These are phyloP conservation scores for Catharus fuscescens DNA, from an alignment of 2,113 vertebrate genomes.

Conservation along the genomic window DNA sequence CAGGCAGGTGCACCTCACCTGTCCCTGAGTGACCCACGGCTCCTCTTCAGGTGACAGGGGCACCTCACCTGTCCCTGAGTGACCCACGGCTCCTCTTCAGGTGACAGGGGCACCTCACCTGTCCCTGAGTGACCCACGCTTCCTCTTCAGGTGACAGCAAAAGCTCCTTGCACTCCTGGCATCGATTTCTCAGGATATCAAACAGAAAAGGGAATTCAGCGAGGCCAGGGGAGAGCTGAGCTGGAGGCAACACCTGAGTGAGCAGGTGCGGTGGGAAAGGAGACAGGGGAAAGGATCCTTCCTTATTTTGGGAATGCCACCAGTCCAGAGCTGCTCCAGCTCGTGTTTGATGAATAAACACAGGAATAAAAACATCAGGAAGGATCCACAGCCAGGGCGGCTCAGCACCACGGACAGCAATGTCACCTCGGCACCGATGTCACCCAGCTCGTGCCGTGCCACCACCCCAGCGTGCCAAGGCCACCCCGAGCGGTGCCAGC, in stretches of 20 bases:
- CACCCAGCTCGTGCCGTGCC: fast-evolving
- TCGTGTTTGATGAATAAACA: fast-evolving
- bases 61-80: background rate
- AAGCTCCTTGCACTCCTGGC: background rate
- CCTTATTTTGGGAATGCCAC: background rate
- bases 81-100: background rate
- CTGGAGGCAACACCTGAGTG: background rate
- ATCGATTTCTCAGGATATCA: fast-evolving
- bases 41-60: background rate
- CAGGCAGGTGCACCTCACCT: fast-evolving
- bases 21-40: background rate
- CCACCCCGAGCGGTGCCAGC: fast-evolving
- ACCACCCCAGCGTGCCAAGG: fast-evolving
- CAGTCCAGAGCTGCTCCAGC: background rate
- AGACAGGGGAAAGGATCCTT: fast-evolving
- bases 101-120: background rate
- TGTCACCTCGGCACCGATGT: fast-evolving
- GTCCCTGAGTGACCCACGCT: background rate
- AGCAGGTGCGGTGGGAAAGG: background rate
- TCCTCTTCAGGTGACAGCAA: background rate
- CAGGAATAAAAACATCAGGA: fast-evolving
- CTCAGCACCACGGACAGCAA: conserved; percentile 15
- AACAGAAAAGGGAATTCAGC: background rate
- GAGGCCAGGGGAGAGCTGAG: background rate
- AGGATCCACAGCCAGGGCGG: fast-evolving